Evolutionary conservation across 2,888 invertebrate species (phyloP).

Genomic region (Nemoura dubitans): DNA sequence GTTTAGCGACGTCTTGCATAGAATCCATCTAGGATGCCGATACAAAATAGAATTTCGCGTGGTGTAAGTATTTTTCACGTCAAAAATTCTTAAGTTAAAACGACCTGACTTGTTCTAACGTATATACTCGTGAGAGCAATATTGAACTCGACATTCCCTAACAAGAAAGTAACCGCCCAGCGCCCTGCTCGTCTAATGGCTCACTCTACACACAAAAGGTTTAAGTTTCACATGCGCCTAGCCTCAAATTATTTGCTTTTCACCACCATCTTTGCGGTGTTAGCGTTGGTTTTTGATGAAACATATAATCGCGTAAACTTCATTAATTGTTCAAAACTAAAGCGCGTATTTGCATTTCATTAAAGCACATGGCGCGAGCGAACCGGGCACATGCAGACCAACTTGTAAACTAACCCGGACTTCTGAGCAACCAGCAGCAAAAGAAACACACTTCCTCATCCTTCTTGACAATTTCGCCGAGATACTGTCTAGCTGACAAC

Average conservation of each 20-base stretch:
- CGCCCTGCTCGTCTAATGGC: background rate
- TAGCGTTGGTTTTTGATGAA: constrained; percentile 37
- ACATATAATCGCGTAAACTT: constrained; percentile 39
- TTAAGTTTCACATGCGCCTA: constrained; percentile 31
- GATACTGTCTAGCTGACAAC: background rate
- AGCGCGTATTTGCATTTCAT: constrained; percentile 40
- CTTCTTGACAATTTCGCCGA: background rate
- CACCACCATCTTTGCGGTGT: constrained; percentile 18
- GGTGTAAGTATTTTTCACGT: too few relatives aligned
- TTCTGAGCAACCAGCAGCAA: background rate
- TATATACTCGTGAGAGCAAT: background rate
- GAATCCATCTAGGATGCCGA: too few relatives aligned
- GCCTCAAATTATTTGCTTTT: constrained; percentile 39
- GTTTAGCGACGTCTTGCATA: too few relatives aligned
- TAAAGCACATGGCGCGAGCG: background rate
- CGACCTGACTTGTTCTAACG: background rate
- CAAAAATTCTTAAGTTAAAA: too few relatives aligned
- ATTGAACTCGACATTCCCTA: background rate
- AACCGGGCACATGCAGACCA: background rate
- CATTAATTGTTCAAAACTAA: constrained; percentile 40
- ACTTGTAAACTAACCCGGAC: background rate
- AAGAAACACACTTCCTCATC: background rate
- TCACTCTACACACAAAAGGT: background rate
- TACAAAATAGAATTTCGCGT: too few relatives aligned
- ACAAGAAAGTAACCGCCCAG: background rate